Conservation (phyloP, 2,888 invertebrate genomes). For the Hylaea fasciaria region DNA sequence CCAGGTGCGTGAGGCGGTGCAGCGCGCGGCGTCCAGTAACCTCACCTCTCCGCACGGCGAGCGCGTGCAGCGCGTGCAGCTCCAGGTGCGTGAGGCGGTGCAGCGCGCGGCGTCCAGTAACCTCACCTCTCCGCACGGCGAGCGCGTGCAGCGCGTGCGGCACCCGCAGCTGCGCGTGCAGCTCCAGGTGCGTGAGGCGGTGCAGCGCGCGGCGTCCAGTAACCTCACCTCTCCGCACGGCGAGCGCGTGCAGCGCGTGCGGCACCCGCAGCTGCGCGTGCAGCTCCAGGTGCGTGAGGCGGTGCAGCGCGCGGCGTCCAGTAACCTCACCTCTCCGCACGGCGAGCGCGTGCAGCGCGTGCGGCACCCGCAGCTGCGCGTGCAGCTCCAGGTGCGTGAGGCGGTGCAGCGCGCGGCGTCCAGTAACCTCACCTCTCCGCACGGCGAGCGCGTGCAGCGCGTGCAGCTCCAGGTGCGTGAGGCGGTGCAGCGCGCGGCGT, state of each 20-base stretch:
- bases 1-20: constrained; percentile 89
- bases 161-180: constrained; percentile 88
- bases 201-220: not conserved
- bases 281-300: constrained; percentile 94
- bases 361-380: constrained; percentile 67
- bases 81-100: constrained; percentile 91
- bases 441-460: constrained; percentile 1
- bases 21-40: not conserved
- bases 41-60: not conserved
- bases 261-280: constrained; percentile 92
- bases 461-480: constrained; percentile 44
- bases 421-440: not conserved
- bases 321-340: constrained; percentile 79
- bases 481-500: constrained; percentile 84
- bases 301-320: constrained; percentile 93
- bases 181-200: constrained; percentile 86
- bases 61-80: constrained; percentile 78
- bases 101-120: not conserved
- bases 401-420: not conserved
- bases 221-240: constrained; percentile 89
- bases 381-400: not conserved
- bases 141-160: constrained; percentile 92
- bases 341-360: constrained; percentile 86
- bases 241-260: constrained; percentile 95
- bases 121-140: constrained; percentile 27